A percentile compares a stretch with the other conserved stretches of the same genome.
Conservation (phyloP, 2,797 vertebrate species). For the Remorina albescens region DNA sequence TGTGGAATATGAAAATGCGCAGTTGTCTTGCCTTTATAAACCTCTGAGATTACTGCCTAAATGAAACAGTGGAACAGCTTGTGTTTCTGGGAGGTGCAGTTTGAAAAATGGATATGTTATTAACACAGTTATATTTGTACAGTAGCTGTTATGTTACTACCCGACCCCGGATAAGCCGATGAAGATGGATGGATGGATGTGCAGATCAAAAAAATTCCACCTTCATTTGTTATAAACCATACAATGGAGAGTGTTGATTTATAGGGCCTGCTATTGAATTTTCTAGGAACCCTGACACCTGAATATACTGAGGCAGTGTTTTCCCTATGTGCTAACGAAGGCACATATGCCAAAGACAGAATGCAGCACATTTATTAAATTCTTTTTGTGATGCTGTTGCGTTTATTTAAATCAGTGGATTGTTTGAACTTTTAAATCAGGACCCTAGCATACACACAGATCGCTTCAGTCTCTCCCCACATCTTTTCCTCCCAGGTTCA, state of each 20-base stretch:
- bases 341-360: not conserved
- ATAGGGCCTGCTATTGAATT: not conserved
- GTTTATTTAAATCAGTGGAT: not conserved
- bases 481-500: not conserved
- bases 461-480: not conserved
- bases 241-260: not conserved
- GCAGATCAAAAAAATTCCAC: too few relatives aligned
- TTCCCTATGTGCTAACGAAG: not conserved
- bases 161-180: too few relatives aligned
- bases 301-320: not conserved
- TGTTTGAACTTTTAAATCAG: not conserved
- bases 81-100: not conserved
- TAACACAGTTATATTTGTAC: constrained; percentile 6
- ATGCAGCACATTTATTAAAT: not conserved
- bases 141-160: too few relatives aligned
- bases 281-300: constrained; percentile 23
- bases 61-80: not conserved
- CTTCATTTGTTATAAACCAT: not conserved
- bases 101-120: constrained; percentile 13
- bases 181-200: too few relatives aligned
- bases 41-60: not conserved
- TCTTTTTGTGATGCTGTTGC: not conserved
- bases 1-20: constrained; percentile 34
- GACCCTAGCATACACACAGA: not conserved
- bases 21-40: constrained; percentile 9